Conservation (phyloP, 2,113 vertebrate species). For the Campylorhamphus procurvoides region DNA sequence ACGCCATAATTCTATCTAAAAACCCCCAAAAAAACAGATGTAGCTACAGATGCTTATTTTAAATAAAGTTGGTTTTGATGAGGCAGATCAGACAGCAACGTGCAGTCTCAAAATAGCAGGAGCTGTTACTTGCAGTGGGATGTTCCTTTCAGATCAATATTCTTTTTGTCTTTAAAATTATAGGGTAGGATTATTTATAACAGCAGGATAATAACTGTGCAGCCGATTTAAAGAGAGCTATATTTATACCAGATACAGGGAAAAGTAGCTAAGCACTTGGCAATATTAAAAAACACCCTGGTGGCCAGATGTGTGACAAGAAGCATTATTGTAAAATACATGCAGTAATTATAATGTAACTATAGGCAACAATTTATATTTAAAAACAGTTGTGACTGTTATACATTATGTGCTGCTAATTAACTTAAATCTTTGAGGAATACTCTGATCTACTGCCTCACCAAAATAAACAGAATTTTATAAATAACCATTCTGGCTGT, state of each 20-base stretch:
- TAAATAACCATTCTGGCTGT: background rate
- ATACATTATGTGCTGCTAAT: background rate
- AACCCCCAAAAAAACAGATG: background rate
- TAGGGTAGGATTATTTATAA: background rate
- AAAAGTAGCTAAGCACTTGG: background rate
- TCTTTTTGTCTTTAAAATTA: constrained; percentile 16
- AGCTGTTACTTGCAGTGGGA: background rate
- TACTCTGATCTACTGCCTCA: background rate
- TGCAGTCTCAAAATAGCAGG: background rate
- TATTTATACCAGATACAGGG: background rate
- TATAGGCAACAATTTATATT: background rate
- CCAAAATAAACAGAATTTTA: background rate
- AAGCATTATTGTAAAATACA: background rate
- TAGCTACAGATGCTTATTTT: background rate
- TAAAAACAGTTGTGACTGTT: background rate
- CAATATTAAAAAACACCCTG: background rate
- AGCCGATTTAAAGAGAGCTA: background rate
- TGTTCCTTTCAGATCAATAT: background rate
- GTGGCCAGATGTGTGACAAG: background rate
- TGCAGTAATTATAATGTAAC: background rate
- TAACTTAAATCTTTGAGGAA: background rate
- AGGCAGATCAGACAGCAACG: background rate
- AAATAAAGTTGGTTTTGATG: background rate
- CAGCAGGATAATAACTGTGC: background rate
- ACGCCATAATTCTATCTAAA: background rate